Base-by-base conservation (phyloP, 2,888 invertebrate genomes). In the Acleris sparsana region DNA sequence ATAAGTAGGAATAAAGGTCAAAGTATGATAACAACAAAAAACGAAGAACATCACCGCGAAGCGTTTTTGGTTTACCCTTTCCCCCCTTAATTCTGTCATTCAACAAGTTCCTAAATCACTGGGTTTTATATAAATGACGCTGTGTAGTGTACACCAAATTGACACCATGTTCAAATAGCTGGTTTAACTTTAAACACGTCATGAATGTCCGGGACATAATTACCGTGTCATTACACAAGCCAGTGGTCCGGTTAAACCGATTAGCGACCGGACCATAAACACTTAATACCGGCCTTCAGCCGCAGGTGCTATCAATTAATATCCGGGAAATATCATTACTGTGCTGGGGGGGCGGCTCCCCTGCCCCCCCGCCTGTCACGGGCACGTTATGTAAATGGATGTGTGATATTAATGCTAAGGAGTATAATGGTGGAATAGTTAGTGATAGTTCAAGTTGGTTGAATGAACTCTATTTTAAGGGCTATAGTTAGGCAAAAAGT, bases 231-330 rank as follows among this genome's bases (percentile, higher is more conserved):
- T 86, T 87, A 86, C 77, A 76, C 85, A 87, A 80, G 74, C 80
- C 82, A 83, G 79, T 84, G 84, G 75, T 72, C 75, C 72, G 82
- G 77, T 85, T 84, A 86, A 84, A 87, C 79, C 86, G 80, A 90
- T 87, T 88, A 88, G 87, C 84, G 77, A 85, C 74, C 72, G 70
- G 72, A 77, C 84, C 80, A 84, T 85, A 85, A 84, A 82, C 84
- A 85, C 88, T 85, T 88, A 88, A 89, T 90, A 83, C 82, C 73
- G 83, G 85, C 86, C 79, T 87, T 89, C 90, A 87, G 82, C 63
- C 73, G 83, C 91, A 89, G 89, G 88, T 88, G 86, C 77, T 85
- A 82, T 82, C 86, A 85, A 88, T 83, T 85, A 87, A 85, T 83
- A 73, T 78, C 80, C 79, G 79, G 80, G 78, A 74, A 82, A 82